Evolutionary conservation across 2,888 invertebrate species (phyloP).

Genomic region (Drosophila cognata): DNA sequence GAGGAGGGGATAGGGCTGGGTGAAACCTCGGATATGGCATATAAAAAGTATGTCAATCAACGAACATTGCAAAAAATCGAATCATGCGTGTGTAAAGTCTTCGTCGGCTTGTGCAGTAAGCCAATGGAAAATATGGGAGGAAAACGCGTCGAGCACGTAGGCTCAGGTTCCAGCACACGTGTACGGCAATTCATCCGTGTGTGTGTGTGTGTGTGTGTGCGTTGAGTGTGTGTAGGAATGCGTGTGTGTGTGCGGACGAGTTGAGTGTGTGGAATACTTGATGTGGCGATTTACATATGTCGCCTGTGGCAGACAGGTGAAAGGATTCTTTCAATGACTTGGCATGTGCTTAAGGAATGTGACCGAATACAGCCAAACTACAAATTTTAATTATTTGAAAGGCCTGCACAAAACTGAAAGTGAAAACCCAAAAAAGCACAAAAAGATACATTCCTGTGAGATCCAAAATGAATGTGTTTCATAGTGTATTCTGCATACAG

Average conservation of each 20-base stretch:
- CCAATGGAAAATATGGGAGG: conserved; percentile 19
- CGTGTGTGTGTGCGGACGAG: conserved; percentile 11
- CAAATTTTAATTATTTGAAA: conserved; percentile 12
- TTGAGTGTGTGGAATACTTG: conserved; percentile 56
- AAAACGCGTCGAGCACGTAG: conserved; percentile 37
- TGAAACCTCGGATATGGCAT: conserved; percentile 56
- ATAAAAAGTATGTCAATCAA: conserved; percentile 80
- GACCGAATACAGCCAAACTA: background rate
- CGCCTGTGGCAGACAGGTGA: conserved; percentile 33
- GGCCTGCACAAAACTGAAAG: background rate
- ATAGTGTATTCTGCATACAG: background rate
- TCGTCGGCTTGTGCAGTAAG: conserved; percentile 8
- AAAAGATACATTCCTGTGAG: background rate
- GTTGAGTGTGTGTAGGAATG: conserved; percentile 33
- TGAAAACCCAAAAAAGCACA: background rate
- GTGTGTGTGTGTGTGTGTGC: background rate
- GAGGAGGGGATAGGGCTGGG: conserved; percentile 4
- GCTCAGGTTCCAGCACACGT: conserved; percentile 24
- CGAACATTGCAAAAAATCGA: conserved; percentile 58
- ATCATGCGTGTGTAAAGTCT: conserved; percentile 57
- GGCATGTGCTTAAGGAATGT: conserved; percentile 13
- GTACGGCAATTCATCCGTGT: conserved; percentile 17
- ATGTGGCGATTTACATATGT: conserved; percentile 63
- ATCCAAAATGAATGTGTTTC: background rate
- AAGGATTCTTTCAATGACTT: conserved; percentile 32